These are phyloP conservation scores for Sebastes trivittatus DNA, from an alignment of 2,797 vertebrate species.

Conservation along the genomic window DNA sequence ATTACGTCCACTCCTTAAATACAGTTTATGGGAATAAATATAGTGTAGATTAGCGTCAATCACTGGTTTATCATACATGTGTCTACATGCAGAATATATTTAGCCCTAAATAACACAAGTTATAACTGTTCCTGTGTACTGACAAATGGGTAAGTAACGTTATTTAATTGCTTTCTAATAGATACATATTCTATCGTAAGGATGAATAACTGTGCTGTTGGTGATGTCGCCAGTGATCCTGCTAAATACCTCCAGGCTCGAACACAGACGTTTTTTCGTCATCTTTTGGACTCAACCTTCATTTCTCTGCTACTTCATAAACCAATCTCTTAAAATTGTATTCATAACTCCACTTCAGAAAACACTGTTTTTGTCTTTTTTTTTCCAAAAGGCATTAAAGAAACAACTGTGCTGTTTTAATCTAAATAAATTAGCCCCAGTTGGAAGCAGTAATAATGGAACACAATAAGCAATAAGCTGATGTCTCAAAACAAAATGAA, in stretches of 20 bases:
- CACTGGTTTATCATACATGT: not conserved
- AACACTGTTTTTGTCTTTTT: slow-evolving; percentile 5
- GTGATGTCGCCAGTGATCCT: slow-evolving; percentile 1
- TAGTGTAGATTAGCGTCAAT: not conserved
- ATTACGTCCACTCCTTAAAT: too few species aligned
- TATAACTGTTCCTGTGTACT: not conserved
- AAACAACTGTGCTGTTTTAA: slow-evolving; percentile 81
- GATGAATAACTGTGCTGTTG: not conserved
- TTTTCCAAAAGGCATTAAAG: slow-evolving; percentile 71
- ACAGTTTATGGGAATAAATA: not conserved
- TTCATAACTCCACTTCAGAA: slow-evolving; percentile 56
- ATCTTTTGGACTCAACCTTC: slow-evolving; percentile 42
- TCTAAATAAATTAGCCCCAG: slow-evolving; percentile 86
- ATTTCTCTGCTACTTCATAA: slow-evolving; percentile 61
- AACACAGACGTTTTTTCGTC: not conserved
- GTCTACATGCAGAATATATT: not conserved
- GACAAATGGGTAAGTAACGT: not conserved
- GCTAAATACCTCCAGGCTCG: not conserved
- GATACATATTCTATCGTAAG: not conserved
- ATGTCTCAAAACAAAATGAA: slow-evolving; percentile 82
- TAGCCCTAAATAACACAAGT: not conserved
- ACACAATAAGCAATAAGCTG: slow-evolving; percentile 81
- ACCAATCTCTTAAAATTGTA: slow-evolving; percentile 64
- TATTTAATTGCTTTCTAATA: not conserved
- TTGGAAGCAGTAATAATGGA: slow-evolving; percentile 83